Percentiles rank a stretch among this genome's conserved stretches.
These are phyloP conservation scores for Scaptomyza cyrtandrae DNA, from an alignment of 2,888 invertebrate genomes.

Conservation along the genomic window DNA sequence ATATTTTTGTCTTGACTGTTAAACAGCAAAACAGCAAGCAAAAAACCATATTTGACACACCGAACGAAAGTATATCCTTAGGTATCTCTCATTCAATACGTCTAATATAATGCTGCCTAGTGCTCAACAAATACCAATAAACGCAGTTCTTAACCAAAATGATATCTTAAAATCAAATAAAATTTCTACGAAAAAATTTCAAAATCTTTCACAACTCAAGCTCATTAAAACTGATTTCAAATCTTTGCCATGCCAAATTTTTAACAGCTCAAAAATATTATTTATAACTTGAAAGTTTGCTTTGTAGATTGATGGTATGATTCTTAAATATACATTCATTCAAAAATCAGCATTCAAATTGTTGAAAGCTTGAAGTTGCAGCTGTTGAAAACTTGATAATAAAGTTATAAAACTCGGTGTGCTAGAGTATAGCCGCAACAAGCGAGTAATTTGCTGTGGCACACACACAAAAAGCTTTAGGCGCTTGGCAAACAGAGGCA, in stretches of 20 bases:
- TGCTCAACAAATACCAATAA: too few species aligned
- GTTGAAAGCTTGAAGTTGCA: not conserved
- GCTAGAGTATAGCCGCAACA: slow-evolving; percentile 50
- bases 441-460: slow-evolving; percentile 67
- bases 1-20: slow-evolving; percentile 40
- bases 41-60: not conserved
- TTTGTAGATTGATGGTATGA: slow-evolving; percentile 1
- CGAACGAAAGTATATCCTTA: slow-evolving; percentile 34
- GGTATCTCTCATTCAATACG: too few species aligned
- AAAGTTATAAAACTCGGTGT: slow-evolving; percentile 13
- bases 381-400: slow-evolving; percentile 2
- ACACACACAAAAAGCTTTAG: slow-evolving; percentile 56
- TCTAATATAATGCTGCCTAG: too few species aligned
- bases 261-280: not conserved
- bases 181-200: not conserved
- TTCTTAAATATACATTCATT: not conserved
- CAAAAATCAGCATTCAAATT: slow-evolving; percentile 4
- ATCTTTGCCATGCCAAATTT: not conserved
- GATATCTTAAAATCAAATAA: not conserved
- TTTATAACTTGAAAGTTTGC: not conserved
- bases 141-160: too few species aligned
- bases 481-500: slow-evolving; percentile 55
- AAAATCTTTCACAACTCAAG: not conserved
- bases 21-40: slow-evolving; percentile 12
- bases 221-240: not conserved